Percentiles rank a stretch among this genome's conserved stretches.
Evolutionary conservation across 2,797 vertebrate genomes (phyloP).

Genomic region (Bucorvus abyssinicus): DNA sequence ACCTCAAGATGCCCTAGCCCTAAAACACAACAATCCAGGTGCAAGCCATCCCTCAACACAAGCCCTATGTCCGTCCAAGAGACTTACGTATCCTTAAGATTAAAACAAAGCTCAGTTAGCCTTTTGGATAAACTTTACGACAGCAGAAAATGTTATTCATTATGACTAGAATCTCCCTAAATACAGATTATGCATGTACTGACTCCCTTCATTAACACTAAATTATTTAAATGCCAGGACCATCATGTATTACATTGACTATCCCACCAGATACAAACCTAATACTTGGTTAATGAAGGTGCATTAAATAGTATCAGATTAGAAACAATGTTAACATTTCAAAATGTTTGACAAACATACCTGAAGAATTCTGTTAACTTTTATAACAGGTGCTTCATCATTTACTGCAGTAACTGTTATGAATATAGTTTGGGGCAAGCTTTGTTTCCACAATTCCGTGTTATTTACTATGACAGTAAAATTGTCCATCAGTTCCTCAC

Average conservation of each 20-base stretch:
- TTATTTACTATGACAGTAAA: slow-evolving; percentile 86
- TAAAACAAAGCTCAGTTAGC: neutral
- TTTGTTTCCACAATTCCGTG: slow-evolving; percentile 85
- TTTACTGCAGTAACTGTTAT: slow-evolving; percentile 85
- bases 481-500: slow-evolving; percentile 81
- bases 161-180: neutral
- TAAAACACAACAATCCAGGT: neutral
- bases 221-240: neutral
- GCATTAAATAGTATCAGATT: neutral
- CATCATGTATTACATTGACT: neutral
- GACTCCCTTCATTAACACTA: neutral
- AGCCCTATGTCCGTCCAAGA: neutral
- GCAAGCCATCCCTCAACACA: neutral
- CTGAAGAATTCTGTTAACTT: slow-evolving; percentile 85
- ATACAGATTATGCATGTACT: neutral
- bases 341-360: slow-evolving; percentile 73
- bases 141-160: neutral
- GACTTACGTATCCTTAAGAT: neutral
- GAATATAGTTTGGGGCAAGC: slow-evolving; percentile 79
- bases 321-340: neutral
- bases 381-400: slow-evolving; percentile 86
- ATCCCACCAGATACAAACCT: neutral
- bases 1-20: neutral
- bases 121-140: neutral
- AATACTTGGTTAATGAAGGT: neutral